These are phyloP conservation scores for Drosophila aldrichi DNA, from an alignment of 2,888 invertebrate species.

Conservation along the genomic window DNA sequence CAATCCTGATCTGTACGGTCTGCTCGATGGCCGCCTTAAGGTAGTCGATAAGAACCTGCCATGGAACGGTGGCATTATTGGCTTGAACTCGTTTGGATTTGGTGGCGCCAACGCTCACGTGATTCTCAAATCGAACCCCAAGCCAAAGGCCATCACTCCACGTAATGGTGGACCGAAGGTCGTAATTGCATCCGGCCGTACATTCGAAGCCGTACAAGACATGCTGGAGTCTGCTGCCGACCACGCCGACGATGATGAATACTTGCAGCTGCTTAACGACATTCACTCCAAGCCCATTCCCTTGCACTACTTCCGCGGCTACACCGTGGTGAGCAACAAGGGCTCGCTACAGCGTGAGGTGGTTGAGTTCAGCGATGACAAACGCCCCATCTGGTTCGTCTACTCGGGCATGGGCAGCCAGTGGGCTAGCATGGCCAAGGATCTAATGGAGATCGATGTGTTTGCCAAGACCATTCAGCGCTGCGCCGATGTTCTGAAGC, in stretches of 20 bases:
- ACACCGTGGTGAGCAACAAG: slow-evolving; percentile 89
- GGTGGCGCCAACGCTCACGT: slow-evolving; percentile 99
- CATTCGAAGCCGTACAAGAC: slow-evolving; percentile 90
- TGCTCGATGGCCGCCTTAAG: slow-evolving; percentile 95
- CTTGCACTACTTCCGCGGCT: slow-evolving; percentile 94
- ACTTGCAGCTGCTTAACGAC: slow-evolving; percentile 91
- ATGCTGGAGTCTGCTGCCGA: slow-evolving; percentile 88
- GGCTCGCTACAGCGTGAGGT: slow-evolving; percentile 86
- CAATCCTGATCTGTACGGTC: slow-evolving; percentile 96
- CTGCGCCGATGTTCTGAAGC: slow-evolving; percentile 91
- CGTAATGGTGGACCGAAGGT: slow-evolving; percentile 88
- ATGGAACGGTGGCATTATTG: slow-evolving; percentile 96
- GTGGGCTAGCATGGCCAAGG: slow-evolving; percentile 97
- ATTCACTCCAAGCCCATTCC: slow-evolving; percentile 90
- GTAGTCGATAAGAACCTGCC: slow-evolving; percentile 93
- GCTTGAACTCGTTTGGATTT: slow-evolving; percentile 98
- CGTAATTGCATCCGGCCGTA: slow-evolving; percentile 93
- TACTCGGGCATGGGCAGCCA: slow-evolving; percentile 99
- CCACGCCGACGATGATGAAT: slow-evolving; percentile 89
- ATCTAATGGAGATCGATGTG: slow-evolving; percentile 92
- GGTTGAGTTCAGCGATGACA: slow-evolving; percentile 86
- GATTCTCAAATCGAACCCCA: slow-evolving; percentile 92
- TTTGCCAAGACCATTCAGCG: slow-evolving; percentile 92
- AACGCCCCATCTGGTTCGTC: slow-evolving; percentile 96
- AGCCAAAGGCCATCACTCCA: slow-evolving; percentile 88